These are phyloP conservation scores for Eledone cirrhosa DNA, from an alignment of 2,888 invertebrate species.

Conservation along the genomic window DNA sequence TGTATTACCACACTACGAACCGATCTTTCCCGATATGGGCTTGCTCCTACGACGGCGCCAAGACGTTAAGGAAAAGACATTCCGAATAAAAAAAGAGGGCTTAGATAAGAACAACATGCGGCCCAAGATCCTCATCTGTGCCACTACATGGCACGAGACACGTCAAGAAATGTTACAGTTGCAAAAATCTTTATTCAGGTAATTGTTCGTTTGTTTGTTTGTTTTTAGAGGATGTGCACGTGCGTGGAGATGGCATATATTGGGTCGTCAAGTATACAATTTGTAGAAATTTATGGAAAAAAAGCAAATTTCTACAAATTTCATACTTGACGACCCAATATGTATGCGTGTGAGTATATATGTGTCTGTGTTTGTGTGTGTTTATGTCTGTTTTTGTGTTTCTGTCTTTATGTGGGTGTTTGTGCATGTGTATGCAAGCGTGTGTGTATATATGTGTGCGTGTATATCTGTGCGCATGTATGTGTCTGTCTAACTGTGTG, in stretches of 20 bases:
- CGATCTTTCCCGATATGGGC: conserved; percentile 90
- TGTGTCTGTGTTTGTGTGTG: too few relatives aligned
- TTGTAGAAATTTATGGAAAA: too few relatives aligned
- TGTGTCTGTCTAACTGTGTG: too few relatives aligned
- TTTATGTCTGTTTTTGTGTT: too few relatives aligned
- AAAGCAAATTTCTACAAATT: too few relatives aligned
- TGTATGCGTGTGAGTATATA: too few relatives aligned
- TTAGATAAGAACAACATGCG: conserved; percentile 27
- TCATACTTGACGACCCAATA: too few relatives aligned
- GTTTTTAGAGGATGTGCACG: too few relatives aligned
- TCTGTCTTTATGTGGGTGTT: conserved; percentile 30
- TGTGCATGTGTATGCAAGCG: background rate
- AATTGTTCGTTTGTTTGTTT: background rate
- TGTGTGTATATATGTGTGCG: background rate
- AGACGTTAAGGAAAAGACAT: conserved; percentile 76
- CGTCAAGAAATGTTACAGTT: conserved; percentile 93
- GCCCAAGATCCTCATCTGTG: conserved; percentile 85
- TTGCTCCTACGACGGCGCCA: conserved; percentile 88
- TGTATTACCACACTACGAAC: conserved; percentile 73
- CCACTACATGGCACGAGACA: conserved; percentile 99
- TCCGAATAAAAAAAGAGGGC: conserved; percentile 1
- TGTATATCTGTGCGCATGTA: too few relatives aligned
- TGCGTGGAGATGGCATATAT: too few relatives aligned
- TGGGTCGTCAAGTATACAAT: too few relatives aligned
- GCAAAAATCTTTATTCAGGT: conserved; percentile 79